Evolutionary conservation across 2,113 vertebrate species (phyloP), one percentile per base, ranked within the genome.

Genomic region (Strigops habroptila): DNA sequence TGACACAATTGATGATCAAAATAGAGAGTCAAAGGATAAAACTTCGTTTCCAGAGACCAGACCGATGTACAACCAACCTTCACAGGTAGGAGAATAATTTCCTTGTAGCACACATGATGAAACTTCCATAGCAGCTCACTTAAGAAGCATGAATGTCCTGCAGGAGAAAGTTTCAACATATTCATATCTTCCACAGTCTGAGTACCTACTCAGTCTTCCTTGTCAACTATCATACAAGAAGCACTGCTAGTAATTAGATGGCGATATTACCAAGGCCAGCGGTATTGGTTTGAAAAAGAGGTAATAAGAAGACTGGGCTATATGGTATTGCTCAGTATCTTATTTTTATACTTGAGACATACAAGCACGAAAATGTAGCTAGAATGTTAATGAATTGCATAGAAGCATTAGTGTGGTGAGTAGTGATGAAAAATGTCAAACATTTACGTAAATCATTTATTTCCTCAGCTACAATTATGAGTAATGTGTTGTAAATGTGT

Each of bases 1-100:
- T n/a, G 99, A 99, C 62, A 98, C 98, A 5, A 23, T 82, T 48
- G 97, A 98, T 49, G 99, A 99, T 25, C 97, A 97, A 93, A 97
- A 89, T 69, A 91, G 86, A 92, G 97, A 93, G 64, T 92, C 93
- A 63, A 97, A 97, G 90, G 87, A 88, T 57, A 92, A 95, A 85
- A 96, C 96, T 74, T 90, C 97, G 0, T 73, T 92, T 68, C 97
- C 96, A 0, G 98, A 91, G 6, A 93, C 97, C 5, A 98, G 98
- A 59, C 98, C 97, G 0, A 98, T 97, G 65, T 94, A 97, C 31
- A 97, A 93, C 60, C 98, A 97, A 14, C 89, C 98, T 63, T 90
- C 96, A 44, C 98, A 98, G 98, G 99, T 99, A 96, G 97, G 97
- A 87, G 33, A 63, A 46, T 23, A 14, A 14, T 71, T 88, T 80